Conservation (phyloP, 2,888 invertebrate species). For the Amblyjoppa proteus region DNA sequence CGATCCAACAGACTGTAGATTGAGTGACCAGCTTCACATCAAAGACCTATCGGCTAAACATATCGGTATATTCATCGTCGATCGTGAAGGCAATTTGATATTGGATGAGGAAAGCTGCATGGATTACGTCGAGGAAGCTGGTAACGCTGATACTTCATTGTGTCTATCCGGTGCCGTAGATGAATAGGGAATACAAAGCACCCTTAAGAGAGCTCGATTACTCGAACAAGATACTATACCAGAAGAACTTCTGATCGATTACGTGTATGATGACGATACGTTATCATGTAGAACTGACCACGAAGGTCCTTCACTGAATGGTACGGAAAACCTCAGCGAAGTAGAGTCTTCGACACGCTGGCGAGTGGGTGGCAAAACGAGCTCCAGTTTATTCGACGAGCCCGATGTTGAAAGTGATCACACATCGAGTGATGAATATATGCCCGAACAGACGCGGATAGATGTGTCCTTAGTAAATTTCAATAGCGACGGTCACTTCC, state of each 20-base stretch:
- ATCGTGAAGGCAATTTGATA: too few relatives aligned
- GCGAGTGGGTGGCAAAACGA: constrained; percentile 8
- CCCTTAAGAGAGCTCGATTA: not conserved
- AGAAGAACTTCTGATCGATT: constrained; percentile 1
- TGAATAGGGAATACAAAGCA: not conserved
- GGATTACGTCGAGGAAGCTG: too few relatives aligned
- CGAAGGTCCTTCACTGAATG: not conserved
- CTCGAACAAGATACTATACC: not conserved
- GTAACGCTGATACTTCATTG: not conserved
- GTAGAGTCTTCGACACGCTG: not conserved
- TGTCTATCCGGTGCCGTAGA: not conserved
- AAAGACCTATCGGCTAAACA: too few relatives aligned
- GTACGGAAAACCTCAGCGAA: not conserved
- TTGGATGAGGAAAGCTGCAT: too few relatives aligned
- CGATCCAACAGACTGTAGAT: too few relatives aligned
- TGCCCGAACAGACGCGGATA: too few relatives aligned
- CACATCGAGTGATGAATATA: too few relatives aligned
- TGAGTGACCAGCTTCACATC: too few relatives aligned
- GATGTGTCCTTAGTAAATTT: too few relatives aligned
- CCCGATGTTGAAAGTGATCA: not conserved
- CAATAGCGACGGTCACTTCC: too few relatives aligned
- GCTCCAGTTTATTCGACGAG: not conserved
- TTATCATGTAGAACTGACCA: not conserved
- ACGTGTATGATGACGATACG: not conserved
- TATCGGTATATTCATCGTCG: too few relatives aligned